Evolutionary conservation across 37 sponge, comb jelly and placozoan genomes (phyloP).

Genomic region (Ianthella basta): DNA sequence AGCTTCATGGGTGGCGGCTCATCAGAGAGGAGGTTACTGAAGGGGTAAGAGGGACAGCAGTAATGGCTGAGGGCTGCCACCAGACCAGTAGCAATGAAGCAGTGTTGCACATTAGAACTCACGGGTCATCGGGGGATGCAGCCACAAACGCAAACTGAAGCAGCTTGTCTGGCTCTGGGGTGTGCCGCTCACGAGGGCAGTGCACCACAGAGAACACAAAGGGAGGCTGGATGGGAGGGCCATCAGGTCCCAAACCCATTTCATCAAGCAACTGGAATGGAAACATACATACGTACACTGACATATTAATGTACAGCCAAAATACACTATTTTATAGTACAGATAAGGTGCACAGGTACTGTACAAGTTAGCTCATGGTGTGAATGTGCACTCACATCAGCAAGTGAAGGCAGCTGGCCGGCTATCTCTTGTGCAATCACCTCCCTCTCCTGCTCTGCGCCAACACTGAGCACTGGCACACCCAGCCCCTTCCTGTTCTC

Average conservation of each 20-base stretch:
- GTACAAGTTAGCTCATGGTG: too few relatives aligned
- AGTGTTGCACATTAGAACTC: slow-evolving; percentile 33
- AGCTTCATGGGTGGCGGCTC: slow-evolving; percentile 20
- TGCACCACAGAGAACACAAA: slow-evolving; percentile 74
- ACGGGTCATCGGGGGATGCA: slow-evolving; percentile 83
- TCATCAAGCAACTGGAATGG: slow-evolving; percentile 65
- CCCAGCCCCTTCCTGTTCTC: slow-evolving; percentile 83
- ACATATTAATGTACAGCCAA: too few relatives aligned
- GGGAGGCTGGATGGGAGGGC: slow-evolving; percentile 83
- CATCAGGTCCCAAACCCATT: slow-evolving; percentile 85
- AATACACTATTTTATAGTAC: too few relatives aligned
- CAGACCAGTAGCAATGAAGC: too few relatives aligned
- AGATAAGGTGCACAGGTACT: not conserved
- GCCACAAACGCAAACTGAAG: slow-evolving; percentile 68
- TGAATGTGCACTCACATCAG: slow-evolving; percentile 41
- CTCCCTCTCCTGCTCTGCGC: slow-evolving; percentile 33
- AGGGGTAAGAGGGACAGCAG: too few relatives aligned
- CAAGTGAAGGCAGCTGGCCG: slow-evolving; percentile 58
- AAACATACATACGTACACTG: not conserved
- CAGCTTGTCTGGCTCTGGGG: not conserved
- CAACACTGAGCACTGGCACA: slow-evolving; percentile 67
- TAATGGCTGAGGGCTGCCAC: too few relatives aligned
- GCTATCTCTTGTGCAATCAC: slow-evolving; percentile 49
- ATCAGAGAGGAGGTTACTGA: slow-evolving; percentile 17
- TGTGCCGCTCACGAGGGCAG: slow-evolving; percentile 68